Evolutionary conservation across 2,888 invertebrate species (phyloP), one percentile per base, ranked within the genome.

Genomic region (Chrysomela aeneicollis): DNA sequence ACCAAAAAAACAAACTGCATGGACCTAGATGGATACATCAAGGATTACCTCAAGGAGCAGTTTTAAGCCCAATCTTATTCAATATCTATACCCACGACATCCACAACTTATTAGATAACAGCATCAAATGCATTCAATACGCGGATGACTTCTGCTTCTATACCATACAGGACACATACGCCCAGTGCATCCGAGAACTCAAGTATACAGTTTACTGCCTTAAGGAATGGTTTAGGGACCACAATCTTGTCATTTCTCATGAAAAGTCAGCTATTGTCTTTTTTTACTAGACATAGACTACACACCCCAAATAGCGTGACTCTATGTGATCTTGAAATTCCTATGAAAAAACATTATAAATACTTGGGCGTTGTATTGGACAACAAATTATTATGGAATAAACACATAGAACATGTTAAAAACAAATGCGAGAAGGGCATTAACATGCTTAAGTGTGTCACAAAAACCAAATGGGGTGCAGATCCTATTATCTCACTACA

Each of bases 1-100:
- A 61, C 18, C 60, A 53, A 22, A 51, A 37, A 18, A 61, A 61
- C 53, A 9, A 18, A 10, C 26, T 53, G 26, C 53, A 53, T 42
- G 52, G 53, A 2, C 53, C 47, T 5, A 61, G 47, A 12, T 8
- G 30, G 9, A 22, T 53, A 9, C 15, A 58, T 22, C 22, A 42
- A 2, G 46, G 0, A 19, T n/a, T 47, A 22, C 10, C 47, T 22
- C 58, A 47, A 46, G 47, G 47, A 2, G 17, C 58, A 0, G 47
- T 58, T 42, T 5, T 58, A 1, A 58, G 55, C 19, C 55, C 55
- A 9, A 9, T 54, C n/a, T n/a, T 54, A 4, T 58, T 47, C 47
- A 58, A 46, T 46, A 12, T n/a, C 6, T 47, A 58, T n/a, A 58
- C 47, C 17, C 12, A 47, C 3, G 37, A 21, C 15, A 17, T 1